phyloP scores from a whole-genome alignment of 2,113 vertebrate genomes.

The Sorex fumeus region DNA sequence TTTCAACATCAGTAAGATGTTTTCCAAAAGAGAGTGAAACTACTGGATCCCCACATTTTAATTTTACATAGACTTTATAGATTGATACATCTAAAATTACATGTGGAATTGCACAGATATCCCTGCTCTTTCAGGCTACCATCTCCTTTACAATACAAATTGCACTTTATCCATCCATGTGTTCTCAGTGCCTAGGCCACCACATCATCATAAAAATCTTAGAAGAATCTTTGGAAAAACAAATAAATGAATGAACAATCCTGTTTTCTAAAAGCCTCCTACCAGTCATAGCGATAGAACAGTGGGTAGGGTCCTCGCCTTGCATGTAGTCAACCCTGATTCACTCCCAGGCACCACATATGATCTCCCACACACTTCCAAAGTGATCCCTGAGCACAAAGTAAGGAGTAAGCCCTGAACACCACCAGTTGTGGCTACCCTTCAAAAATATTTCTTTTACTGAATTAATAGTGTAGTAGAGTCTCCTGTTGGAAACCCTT shows the following conservation, averaged over 20 bases:
- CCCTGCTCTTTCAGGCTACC: background rate
- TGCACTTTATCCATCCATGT: background rate
- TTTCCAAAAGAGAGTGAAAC: background rate
- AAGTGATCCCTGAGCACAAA: no score
- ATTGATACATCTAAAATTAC: conserved; percentile 2
- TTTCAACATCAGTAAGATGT: background rate
- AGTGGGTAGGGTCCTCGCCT: no score
- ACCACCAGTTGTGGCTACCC: no score
- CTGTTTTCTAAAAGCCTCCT: background rate
- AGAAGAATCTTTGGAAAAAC: background rate
- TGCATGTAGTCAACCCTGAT: no score
- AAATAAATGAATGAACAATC: background rate
- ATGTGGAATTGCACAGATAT: background rate
- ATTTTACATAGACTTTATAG: background rate
- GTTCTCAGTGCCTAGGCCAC: background rate
- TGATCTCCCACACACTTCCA: no score
- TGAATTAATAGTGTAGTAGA: background rate
- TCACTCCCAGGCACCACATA: no score
- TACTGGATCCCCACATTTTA: background rate
- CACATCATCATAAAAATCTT: background rate
- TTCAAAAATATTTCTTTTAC: background rate
- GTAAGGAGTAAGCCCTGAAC: no score
- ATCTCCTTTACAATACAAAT: background rate
- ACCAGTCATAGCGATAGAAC: no score
- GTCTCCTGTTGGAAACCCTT: conserved; percentile 3